Conservation (phyloP, 2,888 invertebrate genomes). For the Nomada fabriciana region DNA sequence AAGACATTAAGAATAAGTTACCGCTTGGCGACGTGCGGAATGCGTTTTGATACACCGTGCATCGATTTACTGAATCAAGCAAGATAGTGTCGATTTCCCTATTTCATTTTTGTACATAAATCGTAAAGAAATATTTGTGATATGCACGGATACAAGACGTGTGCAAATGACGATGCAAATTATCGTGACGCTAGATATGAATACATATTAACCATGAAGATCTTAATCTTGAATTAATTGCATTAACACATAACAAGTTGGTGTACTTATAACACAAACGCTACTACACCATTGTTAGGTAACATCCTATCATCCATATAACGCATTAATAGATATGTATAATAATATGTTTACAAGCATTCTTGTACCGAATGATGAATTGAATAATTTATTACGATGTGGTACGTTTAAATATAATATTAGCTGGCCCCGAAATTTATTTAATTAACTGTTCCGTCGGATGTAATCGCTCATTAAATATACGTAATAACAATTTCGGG, state of each 20-base stretch:
- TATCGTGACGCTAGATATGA: conserved; percentile 46
- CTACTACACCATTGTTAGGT: not conserved
- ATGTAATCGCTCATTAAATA: not conserved
- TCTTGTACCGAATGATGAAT: conserved; percentile 5
- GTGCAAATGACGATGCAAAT: conserved; percentile 25
- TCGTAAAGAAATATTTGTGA: not conserved
- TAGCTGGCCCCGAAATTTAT: too few species aligned
- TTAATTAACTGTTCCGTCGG: not conserved
- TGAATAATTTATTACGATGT: not conserved
- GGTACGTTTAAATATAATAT: not conserved
- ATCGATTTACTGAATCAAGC: conserved; percentile 27
- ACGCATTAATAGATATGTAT: not conserved
- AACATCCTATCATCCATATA: conserved; percentile 1
- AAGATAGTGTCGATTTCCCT: conserved; percentile 43
- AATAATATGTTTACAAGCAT: not conserved
- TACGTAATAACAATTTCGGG: not conserved
- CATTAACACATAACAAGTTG: not conserved
- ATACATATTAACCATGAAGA: conserved; percentile 41
- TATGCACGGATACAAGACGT: not conserved
- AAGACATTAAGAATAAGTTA: conserved; percentile 43
- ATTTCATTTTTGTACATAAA: conserved; percentile 15
- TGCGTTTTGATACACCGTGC: conserved; percentile 27
- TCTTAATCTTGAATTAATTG: conserved; percentile 41
- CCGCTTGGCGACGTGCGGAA: conserved; percentile 46
- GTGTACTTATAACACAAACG: conserved; percentile 1